Evolutionary conservation across 2,113 vertebrate genomes (phyloP).

Genomic region (Saguinus midas): DNA sequence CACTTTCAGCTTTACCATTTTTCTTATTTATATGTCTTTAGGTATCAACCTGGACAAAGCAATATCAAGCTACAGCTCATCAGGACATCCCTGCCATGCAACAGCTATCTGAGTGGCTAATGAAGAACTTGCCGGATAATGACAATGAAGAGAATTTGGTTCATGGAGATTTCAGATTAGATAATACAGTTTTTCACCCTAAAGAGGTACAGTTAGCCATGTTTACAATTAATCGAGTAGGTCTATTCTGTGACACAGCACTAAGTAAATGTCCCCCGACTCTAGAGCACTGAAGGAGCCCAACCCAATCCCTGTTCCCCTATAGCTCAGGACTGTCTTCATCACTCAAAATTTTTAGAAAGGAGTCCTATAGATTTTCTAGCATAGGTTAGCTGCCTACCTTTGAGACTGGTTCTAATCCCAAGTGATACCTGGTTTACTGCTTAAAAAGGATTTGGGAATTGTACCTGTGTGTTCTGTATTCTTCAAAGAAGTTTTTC

Average conservation of each 20-base stretch:
- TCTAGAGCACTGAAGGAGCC: background rate
- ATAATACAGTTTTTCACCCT: conserved; percentile 95
- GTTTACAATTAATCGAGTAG: background rate
- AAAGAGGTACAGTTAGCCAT: conserved; percentile 85
- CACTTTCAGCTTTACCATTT: background rate
- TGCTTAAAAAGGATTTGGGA: background rate
- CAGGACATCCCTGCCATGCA: conserved; percentile 90
- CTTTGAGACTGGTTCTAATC: background rate
- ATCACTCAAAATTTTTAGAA: background rate
- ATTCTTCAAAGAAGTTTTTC: conserved; percentile 30
- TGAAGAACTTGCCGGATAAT: conserved; percentile 86
- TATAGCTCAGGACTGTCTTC: background rate
- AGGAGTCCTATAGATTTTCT: background rate
- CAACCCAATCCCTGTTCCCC: no score
- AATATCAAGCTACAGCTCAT: conserved; percentile 90
- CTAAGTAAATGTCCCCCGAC: background rate
- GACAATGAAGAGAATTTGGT: conserved; percentile 90
- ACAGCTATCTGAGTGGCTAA: conserved; percentile 90
- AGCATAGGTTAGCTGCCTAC: background rate
- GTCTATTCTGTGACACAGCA: background rate
- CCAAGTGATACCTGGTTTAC: background rate
- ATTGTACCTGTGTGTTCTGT: background rate
- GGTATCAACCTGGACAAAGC: conserved; percentile 94
- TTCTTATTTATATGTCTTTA: conserved; percentile 72
- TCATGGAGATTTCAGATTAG: conserved; percentile 93